These are phyloP conservation scores for Gorsachius magnificus DNA, from an alignment of 2,797 vertebrate species.

Conservation along the genomic window DNA sequence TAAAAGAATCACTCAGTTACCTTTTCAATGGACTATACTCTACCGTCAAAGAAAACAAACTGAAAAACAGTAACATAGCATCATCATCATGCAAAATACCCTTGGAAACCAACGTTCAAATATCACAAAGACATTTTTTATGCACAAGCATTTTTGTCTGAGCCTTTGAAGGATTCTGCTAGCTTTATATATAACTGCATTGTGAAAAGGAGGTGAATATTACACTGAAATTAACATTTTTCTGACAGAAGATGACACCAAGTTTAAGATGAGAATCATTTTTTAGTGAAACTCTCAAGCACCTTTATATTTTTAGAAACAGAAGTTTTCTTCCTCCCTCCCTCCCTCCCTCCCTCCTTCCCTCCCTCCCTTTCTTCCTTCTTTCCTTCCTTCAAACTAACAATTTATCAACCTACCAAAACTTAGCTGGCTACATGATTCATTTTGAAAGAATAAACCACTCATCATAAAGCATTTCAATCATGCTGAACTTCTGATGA, in stretches of 20 bases:
- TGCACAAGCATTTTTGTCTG: conserved; percentile 72
- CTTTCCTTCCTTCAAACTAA: background rate
- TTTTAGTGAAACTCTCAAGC: conserved; percentile 56
- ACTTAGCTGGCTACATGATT: conserved; percentile 17
- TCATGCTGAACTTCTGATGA: conserved; percentile 44
- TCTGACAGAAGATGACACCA: conserved; percentile 50
- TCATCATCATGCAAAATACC: conserved; percentile 83
- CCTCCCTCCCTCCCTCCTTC: background rate
- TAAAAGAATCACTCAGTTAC: conserved; percentile 75
- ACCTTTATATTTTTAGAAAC: conserved; percentile 46
- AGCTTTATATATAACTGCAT: conserved; percentile 62
- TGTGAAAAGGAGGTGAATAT: conserved; percentile 58
- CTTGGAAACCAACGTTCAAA: conserved; percentile 77
- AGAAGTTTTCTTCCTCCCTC: background rate
- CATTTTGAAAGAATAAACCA: conserved; percentile 59
- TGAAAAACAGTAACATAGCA: conserved; percentile 73
- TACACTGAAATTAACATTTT: conserved; percentile 46
- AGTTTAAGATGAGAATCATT: conserved; percentile 52
- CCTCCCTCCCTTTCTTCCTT: background rate
- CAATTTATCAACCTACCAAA: conserved; percentile 35
- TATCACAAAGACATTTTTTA: conserved; percentile 77
- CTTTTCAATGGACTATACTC: conserved; percentile 77
- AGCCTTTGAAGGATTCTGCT: conserved; percentile 70
- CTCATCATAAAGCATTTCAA: conserved; percentile 70
- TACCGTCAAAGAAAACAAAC: conserved; percentile 76